Evolutionary conservation across 1,140 invertebrate genomes (phyloP).

Genomic region (Mamestra configurata): DNA sequence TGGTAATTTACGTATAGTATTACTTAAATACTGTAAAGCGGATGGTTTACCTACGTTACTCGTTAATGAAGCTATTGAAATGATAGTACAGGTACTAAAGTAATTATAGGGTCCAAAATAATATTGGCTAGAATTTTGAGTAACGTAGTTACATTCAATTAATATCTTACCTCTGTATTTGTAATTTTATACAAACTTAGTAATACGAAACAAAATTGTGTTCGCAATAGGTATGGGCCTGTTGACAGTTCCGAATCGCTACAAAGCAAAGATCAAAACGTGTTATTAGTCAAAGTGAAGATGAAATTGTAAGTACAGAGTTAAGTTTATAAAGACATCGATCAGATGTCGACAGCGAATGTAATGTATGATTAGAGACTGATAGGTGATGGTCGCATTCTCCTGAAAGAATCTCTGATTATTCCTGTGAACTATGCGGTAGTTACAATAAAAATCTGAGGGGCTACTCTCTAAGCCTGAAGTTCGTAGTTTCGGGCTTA

Average conservation of each 20-base stretch:
- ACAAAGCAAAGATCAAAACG: neutral
- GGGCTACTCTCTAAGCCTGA: neutral
- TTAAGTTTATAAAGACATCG: constrained; percentile 15
- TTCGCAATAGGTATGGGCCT: neutral
- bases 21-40: constrained; percentile 36
- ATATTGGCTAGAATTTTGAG: constrained; percentile 63
- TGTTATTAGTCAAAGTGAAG: neutral
- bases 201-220: neutral
- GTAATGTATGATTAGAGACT: constrained; percentile 48
- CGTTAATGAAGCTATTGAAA: constrained; percentile 56
- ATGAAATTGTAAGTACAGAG: constrained; percentile 49
- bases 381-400: constrained; percentile 47
- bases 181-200: constrained; percentile 23
- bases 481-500: too few species aligned
- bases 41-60: constrained; percentile 57
- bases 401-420: constrained; percentile 42
- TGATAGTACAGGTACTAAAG: constrained; percentile 66
- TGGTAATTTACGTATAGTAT: constrained; percentile 19
- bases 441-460: neutral
- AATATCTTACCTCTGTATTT: constrained; percentile 45
- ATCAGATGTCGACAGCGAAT: constrained; percentile 29
- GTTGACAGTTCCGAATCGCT: neutral
- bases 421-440: constrained; percentile 16
- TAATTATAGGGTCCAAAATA: constrained; percentile 70
- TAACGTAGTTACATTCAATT: constrained; percentile 60